Base-by-base conservation (phyloP, 1,140 invertebrate genomes). In the Octopus bimaculoides region DNA sequence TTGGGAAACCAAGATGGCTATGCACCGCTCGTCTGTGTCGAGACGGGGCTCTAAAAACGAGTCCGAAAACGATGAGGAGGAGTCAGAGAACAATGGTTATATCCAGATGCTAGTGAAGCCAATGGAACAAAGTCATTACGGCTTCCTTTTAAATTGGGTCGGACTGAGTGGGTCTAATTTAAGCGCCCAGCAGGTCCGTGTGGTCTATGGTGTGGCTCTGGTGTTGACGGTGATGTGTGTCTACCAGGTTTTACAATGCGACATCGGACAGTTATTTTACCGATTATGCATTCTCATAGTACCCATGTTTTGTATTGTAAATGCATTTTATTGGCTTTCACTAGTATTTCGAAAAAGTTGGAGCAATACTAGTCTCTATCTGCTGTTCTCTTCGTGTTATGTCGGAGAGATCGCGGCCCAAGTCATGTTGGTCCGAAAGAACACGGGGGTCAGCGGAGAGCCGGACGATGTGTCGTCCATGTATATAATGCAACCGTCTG, bases 361-460 rank as follows among this genome's bases (percentile, higher is more conserved):
- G 90, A 89, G 84, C 80, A 86, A 84, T 69, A 90, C 88, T 5
- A 89, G 89, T 84, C 86, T 90, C 26, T 90, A 89, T 84, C 81
- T 90, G 52, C 82, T 90, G 10, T 89, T 90, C 80, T 87, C 85
- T 75, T 88, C 88, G 8, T 89, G 89, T 83, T 87, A 88, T 78
- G 81, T 86, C 6, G 90, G 89, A 73, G 90, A 90, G 81, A 85
- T 85, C 26, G 77, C 90, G 26, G 87, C 85, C 52, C 88, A 89
- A 82, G 81, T 86, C 20, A 81, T 85, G 66, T 78, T 86, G 66
- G 81, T 82, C 52, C 7, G 77, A 71, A 71, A 71, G 66, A 71
- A 17, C 7, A 41, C 66, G 0, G 17, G 78, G n/a, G 78, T 52
- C 2, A 75, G 56, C 52, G 66, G 54, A 4, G 71, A 77, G 5